Evolutionary conservation across 2,888 invertebrate genomes (phyloP).

Genomic region (Tiphia femorata): DNA sequence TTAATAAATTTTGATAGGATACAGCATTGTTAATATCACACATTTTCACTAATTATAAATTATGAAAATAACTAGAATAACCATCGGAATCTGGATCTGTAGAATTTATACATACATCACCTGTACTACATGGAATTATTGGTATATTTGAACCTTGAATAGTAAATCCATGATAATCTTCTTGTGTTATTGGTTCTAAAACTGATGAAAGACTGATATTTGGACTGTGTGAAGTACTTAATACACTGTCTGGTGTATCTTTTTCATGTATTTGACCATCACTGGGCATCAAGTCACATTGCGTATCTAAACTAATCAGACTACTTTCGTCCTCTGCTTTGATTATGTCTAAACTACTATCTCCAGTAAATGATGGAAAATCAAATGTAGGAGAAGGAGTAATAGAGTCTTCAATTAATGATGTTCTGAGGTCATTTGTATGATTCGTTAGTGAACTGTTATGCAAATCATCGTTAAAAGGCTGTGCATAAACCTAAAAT

Average conservation of each 20-base stretch:
- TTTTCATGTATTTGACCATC: constrained; percentile 49
- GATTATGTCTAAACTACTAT: constrained; percentile 58
- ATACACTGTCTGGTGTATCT: constrained; percentile 46
- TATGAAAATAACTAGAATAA: constrained; percentile 54
- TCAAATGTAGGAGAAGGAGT: constrained; percentile 66
- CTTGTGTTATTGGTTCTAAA: constrained; percentile 66
- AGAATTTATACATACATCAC: constrained; percentile 67
- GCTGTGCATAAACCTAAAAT: constrained; percentile 53
- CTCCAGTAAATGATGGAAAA: constrained; percentile 61
- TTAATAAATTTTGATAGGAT: too few relatives aligned
- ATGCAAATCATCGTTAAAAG: constrained; percentile 43
- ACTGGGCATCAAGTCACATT: constrained; percentile 52
- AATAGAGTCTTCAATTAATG: constrained; percentile 58
- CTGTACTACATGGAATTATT: constrained; percentile 77
- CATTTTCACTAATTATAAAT: too few relatives aligned
- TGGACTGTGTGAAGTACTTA: constrained; percentile 52
- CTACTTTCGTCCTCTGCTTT: constrained; percentile 64
- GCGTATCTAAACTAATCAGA: constrained; percentile 64
- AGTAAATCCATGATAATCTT: constrained; percentile 75
- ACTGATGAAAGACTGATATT: constrained; percentile 60
- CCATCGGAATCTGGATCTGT: constrained; percentile 51
- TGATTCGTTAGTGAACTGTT: constrained; percentile 30
- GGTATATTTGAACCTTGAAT: constrained; percentile 75
- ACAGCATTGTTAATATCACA: too few relatives aligned
- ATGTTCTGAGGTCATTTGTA: constrained; percentile 42